These are phyloP conservation scores for Lethocerus indicus DNA, from an alignment of 1,140 invertebrate genomes.

Conservation along the genomic window DNA sequence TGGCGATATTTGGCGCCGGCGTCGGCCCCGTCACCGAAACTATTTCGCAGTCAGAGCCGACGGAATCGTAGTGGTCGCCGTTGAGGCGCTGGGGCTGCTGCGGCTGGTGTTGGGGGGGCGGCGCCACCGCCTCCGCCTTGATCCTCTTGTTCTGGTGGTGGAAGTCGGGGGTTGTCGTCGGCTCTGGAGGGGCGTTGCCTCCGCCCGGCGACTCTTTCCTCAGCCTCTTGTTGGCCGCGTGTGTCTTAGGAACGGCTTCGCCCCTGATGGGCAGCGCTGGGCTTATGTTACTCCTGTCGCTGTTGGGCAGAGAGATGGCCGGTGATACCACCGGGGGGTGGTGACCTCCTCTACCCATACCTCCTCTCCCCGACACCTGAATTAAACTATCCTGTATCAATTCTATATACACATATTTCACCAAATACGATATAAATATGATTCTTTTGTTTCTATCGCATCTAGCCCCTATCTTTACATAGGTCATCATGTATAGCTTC, in stretches of 20 bases:
- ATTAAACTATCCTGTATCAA: too few species aligned
- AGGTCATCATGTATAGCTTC: too few species aligned
- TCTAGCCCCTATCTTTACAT: too few species aligned
- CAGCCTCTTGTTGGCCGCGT: conserved; percentile 40
- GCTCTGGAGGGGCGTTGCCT: conserved; percentile 10
- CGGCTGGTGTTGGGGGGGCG: conserved; percentile 22
- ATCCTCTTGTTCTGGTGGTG: too few species aligned
- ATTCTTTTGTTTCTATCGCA: too few species aligned
- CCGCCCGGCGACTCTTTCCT: conserved; percentile 29
- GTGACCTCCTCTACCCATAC: background rate
- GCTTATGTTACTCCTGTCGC: conserved; percentile 15
- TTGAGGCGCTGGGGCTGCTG: conserved; percentile 26
- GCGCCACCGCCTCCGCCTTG: conserved; percentile 13
- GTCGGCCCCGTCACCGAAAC: conserved; percentile 12
- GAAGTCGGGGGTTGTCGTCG: too few species aligned
- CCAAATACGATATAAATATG: too few species aligned
- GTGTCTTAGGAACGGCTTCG: conserved; percentile 35
- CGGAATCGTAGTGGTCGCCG: conserved; percentile 21
- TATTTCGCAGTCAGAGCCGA: conserved; percentile 14
- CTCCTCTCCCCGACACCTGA: conserved; percentile 1
- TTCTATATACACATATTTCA: too few species aligned
- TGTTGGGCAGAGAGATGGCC: conserved; percentile 15
- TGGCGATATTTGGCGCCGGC: conserved; percentile 5
- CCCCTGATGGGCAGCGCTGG: conserved; percentile 13
- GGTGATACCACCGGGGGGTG: conserved; percentile 15